Percentiles rank a stretch among this genome's conserved stretches.
phyloP scores from a whole-genome alignment of 1,140 invertebrate genomes.

The Luehdorfia chinensis region DNA sequence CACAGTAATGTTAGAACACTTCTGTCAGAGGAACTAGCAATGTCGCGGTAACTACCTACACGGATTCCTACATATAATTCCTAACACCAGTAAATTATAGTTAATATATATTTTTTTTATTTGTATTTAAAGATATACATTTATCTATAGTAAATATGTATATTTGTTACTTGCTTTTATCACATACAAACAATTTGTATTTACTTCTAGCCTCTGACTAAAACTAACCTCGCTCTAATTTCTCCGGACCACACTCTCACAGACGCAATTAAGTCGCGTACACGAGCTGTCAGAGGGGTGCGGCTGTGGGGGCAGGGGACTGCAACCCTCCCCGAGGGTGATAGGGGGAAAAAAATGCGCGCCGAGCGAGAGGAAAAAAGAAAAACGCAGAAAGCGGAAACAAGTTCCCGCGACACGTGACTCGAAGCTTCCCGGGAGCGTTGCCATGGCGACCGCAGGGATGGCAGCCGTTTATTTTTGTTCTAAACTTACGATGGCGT shows the following conservation, averaged over 20 bases:
- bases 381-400: conserved; percentile 69
- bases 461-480: conserved; percentile 16
- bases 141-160: too few relatives aligned
- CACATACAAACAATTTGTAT: too few relatives aligned
- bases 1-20: too few relatives aligned
- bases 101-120: too few relatives aligned
- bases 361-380: conserved; percentile 47
- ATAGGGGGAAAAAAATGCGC: conserved; percentile 54
- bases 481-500: conserved; percentile 1
- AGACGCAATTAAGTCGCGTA: conserved; percentile 73
- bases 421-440: conserved; percentile 64
- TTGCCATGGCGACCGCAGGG: conserved; percentile 56
- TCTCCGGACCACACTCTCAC: conserved; percentile 73
- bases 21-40: too few relatives aligned
- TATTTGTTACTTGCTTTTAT: too few relatives aligned
- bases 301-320: conserved; percentile 20
- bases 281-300: conserved; percentile 44
- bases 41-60: too few relatives aligned
- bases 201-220: conserved; percentile 38
- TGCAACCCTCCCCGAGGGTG: conserved; percentile 21
- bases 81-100: too few relatives aligned
- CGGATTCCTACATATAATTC: too few relatives aligned
- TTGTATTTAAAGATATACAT: too few relatives aligned
- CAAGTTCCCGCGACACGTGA: conserved; percentile 70
- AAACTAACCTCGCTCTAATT: conserved; percentile 62